phyloP scores from a whole-genome alignment of 2,113 vertebrate genomes.

The Amphiprion ocellaris region DNA sequence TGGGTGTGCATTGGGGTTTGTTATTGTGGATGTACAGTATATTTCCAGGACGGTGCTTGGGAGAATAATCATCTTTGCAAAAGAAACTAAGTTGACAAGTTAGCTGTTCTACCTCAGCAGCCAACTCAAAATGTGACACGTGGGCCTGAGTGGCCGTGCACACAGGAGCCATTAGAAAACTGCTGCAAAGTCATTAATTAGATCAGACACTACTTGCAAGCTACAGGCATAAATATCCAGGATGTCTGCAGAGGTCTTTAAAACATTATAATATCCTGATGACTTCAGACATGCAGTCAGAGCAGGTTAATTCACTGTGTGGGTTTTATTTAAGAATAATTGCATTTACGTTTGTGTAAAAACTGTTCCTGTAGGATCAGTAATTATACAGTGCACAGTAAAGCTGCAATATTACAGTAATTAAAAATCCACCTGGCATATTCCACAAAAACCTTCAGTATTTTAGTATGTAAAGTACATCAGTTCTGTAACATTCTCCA shows the following conservation, averaged over 20 bases:
- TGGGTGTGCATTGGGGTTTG: neutral
- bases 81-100: neutral
- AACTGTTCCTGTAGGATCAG: neutral
- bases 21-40: too few relatives aligned
- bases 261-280: neutral
- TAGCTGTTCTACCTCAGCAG: neutral
- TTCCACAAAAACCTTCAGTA: conserved; percentile 9
- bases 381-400: neutral
- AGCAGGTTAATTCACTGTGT: conserved; percentile 30
- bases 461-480: conserved; percentile 7
- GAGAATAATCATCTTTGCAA: neutral
- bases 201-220: conserved; percentile 21
- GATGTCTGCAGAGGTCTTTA: conserved; percentile 27
- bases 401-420: neutral
- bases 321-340: neutral
- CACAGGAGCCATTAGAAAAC: conserved; percentile 33
- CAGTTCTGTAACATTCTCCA: conserved; percentile 14
- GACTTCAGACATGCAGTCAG: neutral
- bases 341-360: neutral
- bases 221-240: conserved; percentile 23
- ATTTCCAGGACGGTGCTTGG: neutral
- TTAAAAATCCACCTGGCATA: neutral
- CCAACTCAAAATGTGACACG: neutral
- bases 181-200: conserved; percentile 36
- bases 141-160: neutral